Evolutionary conservation across 1,140 invertebrate species (phyloP).

Genomic region (Triops longicaudatus): DNA sequence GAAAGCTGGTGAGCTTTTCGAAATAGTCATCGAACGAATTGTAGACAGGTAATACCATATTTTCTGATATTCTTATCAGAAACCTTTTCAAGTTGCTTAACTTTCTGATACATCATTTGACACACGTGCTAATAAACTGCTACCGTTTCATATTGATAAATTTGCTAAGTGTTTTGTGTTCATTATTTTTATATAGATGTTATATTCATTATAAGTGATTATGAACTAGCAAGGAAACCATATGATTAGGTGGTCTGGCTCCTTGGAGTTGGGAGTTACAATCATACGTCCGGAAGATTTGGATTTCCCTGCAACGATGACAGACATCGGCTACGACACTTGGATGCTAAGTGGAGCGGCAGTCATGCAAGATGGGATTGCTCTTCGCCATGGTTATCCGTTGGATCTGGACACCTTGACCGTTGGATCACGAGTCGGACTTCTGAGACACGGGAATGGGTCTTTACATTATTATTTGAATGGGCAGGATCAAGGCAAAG

Average conservation of each 20-base stretch:
- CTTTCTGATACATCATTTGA: too few relatives aligned
- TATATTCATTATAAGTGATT: too few relatives aligned
- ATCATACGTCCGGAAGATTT: slow-evolving; percentile 77
- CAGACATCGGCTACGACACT: slow-evolving; percentile 82
- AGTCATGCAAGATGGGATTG: slow-evolving; percentile 61
- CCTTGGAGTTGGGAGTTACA: slow-evolving; percentile 56
- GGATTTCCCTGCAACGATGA: slow-evolving; percentile 79
- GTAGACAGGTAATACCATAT: slow-evolving; percentile 69
- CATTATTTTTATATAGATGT: too few relatives aligned
- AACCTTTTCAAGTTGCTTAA: too few relatives aligned
- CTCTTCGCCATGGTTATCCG: slow-evolving; percentile 68
- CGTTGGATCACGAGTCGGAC: slow-evolving; percentile 67
- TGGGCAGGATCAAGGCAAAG: slow-evolving; percentile 79
- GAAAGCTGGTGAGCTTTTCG: slow-evolving; percentile 83
- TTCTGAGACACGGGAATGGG: slow-evolving; percentile 76
- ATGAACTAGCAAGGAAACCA: neutral
- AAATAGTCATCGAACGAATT: slow-evolving; percentile 82
- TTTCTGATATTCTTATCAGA: too few relatives aligned
- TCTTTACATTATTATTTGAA: slow-evolving; percentile 84
- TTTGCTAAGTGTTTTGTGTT: too few relatives aligned
- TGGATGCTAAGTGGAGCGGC: slow-evolving; percentile 81
- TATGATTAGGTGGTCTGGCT: slow-evolving; percentile 21
- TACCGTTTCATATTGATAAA: too few relatives aligned
- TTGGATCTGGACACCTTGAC: slow-evolving; percentile 71
- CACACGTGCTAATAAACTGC: too few relatives aligned